Percentiles rank a stretch among this genome's conserved stretches.
These are phyloP conservation scores for Acrocephalus arundinaceus DNA, from an alignment of 2,113 vertebrate genomes.

Conservation along the genomic window DNA sequence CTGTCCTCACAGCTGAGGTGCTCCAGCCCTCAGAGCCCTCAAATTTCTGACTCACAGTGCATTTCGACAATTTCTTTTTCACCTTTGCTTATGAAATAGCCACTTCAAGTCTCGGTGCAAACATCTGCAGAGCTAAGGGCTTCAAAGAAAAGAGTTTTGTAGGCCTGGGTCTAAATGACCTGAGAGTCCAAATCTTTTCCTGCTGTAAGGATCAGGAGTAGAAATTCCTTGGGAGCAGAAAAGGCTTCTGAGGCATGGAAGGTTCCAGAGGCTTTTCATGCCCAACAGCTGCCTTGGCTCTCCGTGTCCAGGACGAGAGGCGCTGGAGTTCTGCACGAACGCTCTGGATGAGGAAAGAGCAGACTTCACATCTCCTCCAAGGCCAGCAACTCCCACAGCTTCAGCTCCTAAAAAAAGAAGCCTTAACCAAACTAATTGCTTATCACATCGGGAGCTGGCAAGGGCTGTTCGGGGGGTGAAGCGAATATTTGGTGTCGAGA, in stretches of 20 bases:
- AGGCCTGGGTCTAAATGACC: neutral
- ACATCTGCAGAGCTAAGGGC: neutral
- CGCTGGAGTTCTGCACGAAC: neutral
- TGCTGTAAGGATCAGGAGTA: neutral
- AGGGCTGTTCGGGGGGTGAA: neutral
- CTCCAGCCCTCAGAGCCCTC: neutral
- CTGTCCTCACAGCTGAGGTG: neutral
- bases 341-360: neutral
- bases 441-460: conserved; percentile 13
- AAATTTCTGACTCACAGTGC: neutral
- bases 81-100: neutral
- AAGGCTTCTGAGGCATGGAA: neutral
- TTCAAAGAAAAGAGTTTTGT: neutral
- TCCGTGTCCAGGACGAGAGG: neutral
- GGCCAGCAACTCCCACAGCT: neutral
- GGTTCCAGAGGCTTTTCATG: neutral
- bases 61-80: neutral
- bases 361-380: neutral
- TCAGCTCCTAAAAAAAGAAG: neutral
- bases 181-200: neutral
- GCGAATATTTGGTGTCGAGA: neutral
- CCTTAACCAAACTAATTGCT: conserved; percentile 11
- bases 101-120: neutral
- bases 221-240: neutral
- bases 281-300: neutral